Conservation (phyloP, 2,888 invertebrate species). For the Calameuta pallipes region DNA sequence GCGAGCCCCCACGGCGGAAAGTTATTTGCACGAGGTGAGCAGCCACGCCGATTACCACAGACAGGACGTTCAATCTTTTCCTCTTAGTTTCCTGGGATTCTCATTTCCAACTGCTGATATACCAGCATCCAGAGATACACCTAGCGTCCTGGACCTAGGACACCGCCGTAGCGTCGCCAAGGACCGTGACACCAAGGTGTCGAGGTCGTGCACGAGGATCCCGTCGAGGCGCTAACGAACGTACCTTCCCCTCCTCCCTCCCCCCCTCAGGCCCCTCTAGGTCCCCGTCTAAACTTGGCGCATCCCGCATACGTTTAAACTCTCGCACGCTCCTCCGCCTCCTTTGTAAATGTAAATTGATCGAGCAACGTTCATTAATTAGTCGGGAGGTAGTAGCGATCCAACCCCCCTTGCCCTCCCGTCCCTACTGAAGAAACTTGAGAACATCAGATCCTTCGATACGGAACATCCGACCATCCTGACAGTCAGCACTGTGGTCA, state of each 20-base stretch:
- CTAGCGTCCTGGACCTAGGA: background rate
- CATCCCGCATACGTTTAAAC: conserved; percentile 17
- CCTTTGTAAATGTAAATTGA: conserved; percentile 63
- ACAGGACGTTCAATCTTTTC: background rate
- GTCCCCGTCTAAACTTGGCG: background rate
- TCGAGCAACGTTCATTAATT: conserved; percentile 64
- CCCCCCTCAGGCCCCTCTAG: conserved; percentile 1
- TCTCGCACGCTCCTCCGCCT: conserved; percentile 17
- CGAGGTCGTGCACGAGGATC: conserved; percentile 35
- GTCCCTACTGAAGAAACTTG: background rate
- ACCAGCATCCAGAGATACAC: background rate
- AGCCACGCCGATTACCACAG: conserved; percentile 36
- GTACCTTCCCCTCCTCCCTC: conserved; percentile 12
- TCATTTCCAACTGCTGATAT: background rate
- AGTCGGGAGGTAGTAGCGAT: conserved; percentile 58
- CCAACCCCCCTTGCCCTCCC: conserved; percentile 21
- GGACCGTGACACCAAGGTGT: conserved; percentile 7
- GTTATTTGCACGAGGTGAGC: conserved; percentile 37
- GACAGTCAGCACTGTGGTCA: conserved; percentile 6
- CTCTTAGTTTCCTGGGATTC: background rate
- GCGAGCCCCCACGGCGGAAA: conserved; percentile 35
- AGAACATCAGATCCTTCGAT: background rate
- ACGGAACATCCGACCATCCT: background rate
- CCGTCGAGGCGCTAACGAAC: conserved; percentile 49
- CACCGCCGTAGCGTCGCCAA: conserved; percentile 7